These are phyloP conservation scores for Shargacucullia verbasci DNA, from an alignment of 2,888 invertebrate genomes.

Conservation along the genomic window DNA sequence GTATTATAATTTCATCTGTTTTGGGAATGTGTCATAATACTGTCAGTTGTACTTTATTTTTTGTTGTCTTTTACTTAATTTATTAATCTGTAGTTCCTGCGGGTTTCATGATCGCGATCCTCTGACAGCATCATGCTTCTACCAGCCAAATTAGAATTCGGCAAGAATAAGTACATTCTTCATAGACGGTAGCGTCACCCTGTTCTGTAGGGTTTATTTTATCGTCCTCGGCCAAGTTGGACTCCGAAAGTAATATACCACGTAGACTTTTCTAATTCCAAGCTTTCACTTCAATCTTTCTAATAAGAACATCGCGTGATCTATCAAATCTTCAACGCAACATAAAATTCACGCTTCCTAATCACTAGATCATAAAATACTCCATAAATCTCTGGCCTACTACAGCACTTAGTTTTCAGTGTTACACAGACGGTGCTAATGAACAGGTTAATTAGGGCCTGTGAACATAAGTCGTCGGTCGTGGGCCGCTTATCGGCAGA, in stretches of 20 bases:
- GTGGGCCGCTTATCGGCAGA: constrained; percentile 66
- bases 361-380: constrained; percentile 51
- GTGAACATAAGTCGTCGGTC: constrained; percentile 61
- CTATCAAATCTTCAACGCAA: constrained; percentile 42
- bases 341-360: constrained; percentile 56
- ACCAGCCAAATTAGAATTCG: no score
- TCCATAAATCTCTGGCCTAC: constrained; percentile 44
- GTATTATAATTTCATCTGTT: constrained; percentile 17
- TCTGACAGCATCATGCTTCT: no score
- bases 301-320: constrained; percentile 34
- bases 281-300: constrained; percentile 3
- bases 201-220: no score
- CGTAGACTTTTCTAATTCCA: background rate
- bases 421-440: constrained; percentile 64
- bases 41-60: no score
- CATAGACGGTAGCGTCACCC: no score
- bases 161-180: no score
- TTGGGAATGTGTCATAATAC: background rate
- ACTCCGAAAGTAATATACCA: constrained; percentile 3
- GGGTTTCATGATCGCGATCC: no score
- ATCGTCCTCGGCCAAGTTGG: background rate
- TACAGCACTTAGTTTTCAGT: constrained; percentile 45
- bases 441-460: constrained; percentile 74
- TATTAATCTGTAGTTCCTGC: no score
- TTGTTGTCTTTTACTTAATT: no score